Base-by-base conservation (phyloP, 2,113 vertebrate species). In the Scomber scombrus region DNA sequence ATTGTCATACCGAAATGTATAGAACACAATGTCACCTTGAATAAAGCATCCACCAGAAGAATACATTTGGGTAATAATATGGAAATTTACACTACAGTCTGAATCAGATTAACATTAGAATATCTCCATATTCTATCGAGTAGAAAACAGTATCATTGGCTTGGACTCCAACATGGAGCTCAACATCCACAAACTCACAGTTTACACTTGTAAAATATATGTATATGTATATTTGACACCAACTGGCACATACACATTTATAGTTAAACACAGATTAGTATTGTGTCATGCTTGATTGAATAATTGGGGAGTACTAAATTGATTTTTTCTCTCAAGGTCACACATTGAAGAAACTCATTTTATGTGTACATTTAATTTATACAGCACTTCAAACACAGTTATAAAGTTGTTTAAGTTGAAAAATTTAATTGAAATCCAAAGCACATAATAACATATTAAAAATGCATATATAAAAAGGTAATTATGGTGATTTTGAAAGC, bases 21-120 rank as follows among this genome's bases (percentile, higher is more conserved):
- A 70, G 85, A 89, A 78, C 50, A 12, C 91, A 95, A 90, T 91
- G 94, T 94, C 94, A 95, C 94, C 94, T 95, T 95, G 93, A 95
- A 93, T 94, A 91, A 93, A 90, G 85, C 79, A 78, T 89, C 70
- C 89, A 85, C 64, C 85, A 82, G 78, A 83, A 82, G 91, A 94
- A 94, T 95, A 94, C 90, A 93, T 95, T 94, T 94, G 90, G 89
- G 92, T 92, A 93, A 92, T 91, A 90, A 91, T 91, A 95, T 95
- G 94, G 91, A 94, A 93, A 94, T 93, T 75, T 89, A 87, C 89
- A 91, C 88, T 88, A 79, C 76, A 87, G 84, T 90, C 79, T 92
- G 88, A 92, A 93, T 93, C 77, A 75, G 88, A 92, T 93, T 92
- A 91, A 87, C 85, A 89, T 93, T 91, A 77, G 69, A 93, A 91